phyloP scores from a whole-genome alignment of 1,140 invertebrate genomes.

The Bombyx mandarina region DNA sequence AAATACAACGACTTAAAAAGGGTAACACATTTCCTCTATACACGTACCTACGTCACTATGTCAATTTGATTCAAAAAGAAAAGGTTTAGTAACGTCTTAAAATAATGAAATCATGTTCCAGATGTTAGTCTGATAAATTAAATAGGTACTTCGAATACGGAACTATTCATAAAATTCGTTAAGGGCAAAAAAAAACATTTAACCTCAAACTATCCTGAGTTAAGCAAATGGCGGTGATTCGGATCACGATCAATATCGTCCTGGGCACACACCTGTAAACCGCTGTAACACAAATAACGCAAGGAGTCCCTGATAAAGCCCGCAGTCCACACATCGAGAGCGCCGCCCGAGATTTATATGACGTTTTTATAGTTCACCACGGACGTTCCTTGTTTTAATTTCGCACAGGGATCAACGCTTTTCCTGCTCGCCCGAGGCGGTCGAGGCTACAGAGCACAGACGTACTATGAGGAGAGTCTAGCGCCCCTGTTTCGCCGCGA shows the following conservation, averaged over 20 bases:
- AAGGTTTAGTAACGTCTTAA: conserved; percentile 16
- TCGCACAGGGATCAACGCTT: conserved; percentile 45
- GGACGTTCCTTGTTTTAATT: conserved; percentile 58
- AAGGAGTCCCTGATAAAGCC: conserved; percentile 29
- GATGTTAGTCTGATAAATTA: neutral
- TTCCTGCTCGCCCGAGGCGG: conserved; percentile 22
- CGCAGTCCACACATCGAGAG: conserved; percentile 30
- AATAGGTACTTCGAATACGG: neutral
- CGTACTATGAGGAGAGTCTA: conserved; percentile 25
- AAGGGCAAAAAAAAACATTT: neutral
- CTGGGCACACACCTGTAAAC: conserved; percentile 21
- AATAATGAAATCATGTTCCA: too few relatives aligned
- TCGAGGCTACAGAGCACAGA: neutral
- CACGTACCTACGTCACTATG: conserved; percentile 16
- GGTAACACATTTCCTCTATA: conserved; percentile 7
- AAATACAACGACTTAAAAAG: conserved; percentile 18
- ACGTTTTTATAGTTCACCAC: conserved; percentile 51
- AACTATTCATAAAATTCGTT: neutral
- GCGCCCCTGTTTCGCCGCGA: conserved; percentile 40
- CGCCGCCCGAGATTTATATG: conserved; percentile 41
- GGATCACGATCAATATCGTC: conserved; percentile 23
- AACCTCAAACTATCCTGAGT: conserved; percentile 9
- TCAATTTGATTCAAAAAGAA: conserved; percentile 15
- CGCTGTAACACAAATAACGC: conserved; percentile 33
- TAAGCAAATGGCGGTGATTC: conserved; percentile 7